Conservation (phyloP, 2,113 vertebrate species). For the Stomatorhinus ivindoensis region DNA sequence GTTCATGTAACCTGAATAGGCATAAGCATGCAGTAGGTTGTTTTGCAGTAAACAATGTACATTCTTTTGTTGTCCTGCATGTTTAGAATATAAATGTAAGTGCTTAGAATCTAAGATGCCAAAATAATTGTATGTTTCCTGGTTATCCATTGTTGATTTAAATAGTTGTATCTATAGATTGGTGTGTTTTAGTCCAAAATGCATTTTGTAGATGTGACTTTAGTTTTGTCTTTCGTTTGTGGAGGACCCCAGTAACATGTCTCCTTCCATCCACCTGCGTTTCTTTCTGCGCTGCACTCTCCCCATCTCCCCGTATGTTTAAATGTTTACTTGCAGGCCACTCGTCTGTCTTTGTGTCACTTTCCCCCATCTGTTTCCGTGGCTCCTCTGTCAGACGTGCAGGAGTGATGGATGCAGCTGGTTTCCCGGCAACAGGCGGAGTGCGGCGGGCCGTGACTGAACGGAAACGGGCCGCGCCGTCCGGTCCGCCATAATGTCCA, state of each 20-base stretch:
- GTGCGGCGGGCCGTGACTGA: constrained; percentile 25
- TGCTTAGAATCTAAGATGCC: not conserved
- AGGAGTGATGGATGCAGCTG: constrained; percentile 59
- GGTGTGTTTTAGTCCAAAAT: not conserved
- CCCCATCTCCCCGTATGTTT: not conserved
- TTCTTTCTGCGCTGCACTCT: not conserved
- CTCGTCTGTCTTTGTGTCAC: constrained; percentile 38
- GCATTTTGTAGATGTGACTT: not conserved
- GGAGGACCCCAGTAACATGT: not conserved
- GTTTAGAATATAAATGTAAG: not conserved
- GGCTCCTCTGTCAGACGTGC: constrained; percentile 30
- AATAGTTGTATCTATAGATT: not conserved
- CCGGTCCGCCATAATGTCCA: constrained; percentile 88
- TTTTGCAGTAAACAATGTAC: not conserved
- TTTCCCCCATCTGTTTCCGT: constrained; percentile 27
- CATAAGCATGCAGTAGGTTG: not conserved
- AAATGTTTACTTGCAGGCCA: not conserved
- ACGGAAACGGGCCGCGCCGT: constrained; percentile 55
- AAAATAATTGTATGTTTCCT: not conserved
- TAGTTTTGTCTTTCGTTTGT: not conserved
- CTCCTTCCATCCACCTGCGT: not conserved
- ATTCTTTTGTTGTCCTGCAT: not conserved
- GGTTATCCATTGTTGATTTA: not conserved
- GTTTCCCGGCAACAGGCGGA: constrained; percentile 47
- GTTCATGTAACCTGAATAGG: not conserved